Evolutionary conservation across 2,113 vertebrate species (phyloP).

Genomic region (Lasiurus cinereus): DNA sequence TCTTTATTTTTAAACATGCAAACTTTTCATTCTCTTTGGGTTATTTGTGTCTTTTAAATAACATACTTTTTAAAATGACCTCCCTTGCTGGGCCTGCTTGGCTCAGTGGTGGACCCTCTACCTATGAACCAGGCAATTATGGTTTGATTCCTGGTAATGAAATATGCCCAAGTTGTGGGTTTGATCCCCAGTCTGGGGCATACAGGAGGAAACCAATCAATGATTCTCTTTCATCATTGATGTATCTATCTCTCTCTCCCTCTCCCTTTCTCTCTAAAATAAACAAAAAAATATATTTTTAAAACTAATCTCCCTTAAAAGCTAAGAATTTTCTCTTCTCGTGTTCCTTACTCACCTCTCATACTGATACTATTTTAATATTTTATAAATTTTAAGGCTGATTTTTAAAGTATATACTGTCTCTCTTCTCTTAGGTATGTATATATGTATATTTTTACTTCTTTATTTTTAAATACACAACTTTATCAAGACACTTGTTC

Average conservation of each 20-base stretch:
- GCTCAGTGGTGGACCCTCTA: too few species aligned
- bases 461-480: slow-evolving; percentile 14
- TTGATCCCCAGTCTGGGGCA: too few species aligned
- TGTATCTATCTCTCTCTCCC: too few species aligned
- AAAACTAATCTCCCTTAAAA: neutral
- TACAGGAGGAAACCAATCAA: too few species aligned
- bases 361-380: neutral
- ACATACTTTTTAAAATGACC: neutral
- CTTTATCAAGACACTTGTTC: slow-evolving; percentile 4
- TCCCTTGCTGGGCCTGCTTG: neutral
- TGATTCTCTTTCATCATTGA: too few species aligned
- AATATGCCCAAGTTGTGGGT: too few species aligned
- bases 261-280: too few species aligned
- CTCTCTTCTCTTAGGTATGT: neutral
- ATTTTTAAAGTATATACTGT: neutral
- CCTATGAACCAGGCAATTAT: too few species aligned
- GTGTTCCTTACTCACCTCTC: neutral
- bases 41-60: slow-evolving; percentile 28
- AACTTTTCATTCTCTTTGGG: neutral
- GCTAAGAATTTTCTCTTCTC: neutral
- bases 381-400: neutral
- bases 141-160: too few species aligned
- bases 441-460: neutral
- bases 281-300: too few species aligned
- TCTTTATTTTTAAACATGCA: neutral